A percentile compares a stretch with the other conserved stretches of the same genome.
These are phyloP conservation scores for Petrolisthes manimaculis DNA, from an alignment of 2,888 invertebrate species.

Conservation along the genomic window DNA sequence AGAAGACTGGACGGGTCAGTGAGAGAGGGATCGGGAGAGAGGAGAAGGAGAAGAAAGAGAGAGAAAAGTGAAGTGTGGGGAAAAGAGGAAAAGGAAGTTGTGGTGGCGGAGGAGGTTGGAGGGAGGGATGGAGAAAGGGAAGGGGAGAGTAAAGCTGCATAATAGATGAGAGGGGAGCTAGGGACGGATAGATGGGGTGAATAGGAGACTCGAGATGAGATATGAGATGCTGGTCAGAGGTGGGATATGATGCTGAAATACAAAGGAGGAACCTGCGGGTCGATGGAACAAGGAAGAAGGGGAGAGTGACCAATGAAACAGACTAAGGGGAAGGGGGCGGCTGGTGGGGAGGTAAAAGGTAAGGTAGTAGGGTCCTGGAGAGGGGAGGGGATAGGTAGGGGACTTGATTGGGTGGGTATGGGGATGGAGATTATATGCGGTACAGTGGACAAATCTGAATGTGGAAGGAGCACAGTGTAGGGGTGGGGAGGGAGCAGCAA, in stretches of 20 bases:
- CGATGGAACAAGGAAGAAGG: no score
- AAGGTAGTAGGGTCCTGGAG: no score
- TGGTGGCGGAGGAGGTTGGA: slow-evolving; percentile 2
- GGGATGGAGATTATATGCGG: no score
- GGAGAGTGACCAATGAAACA: no score
- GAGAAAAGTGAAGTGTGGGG: neutral
- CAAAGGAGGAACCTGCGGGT: no score
- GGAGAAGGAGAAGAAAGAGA: neutral
- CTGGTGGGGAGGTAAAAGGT: no score
- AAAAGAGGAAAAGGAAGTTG: neutral
- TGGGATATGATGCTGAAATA: no score
- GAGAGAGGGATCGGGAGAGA: neutral
- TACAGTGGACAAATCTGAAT: neutral
- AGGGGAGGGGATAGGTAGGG: neutral
- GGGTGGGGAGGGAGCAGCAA: neutral
- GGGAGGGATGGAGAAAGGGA: neutral
- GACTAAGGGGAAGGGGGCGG: no score
- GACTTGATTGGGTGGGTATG: neutral
- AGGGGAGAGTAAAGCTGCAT: neutral
- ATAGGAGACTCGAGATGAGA: no score
- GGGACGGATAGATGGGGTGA: neutral
- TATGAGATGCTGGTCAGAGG: no score
- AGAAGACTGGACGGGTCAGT: neutral
- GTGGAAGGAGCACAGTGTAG: neutral
- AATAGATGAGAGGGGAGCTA: neutral